Base-by-base conservation (phyloP, 2,797 vertebrate genomes). In the Gymnothorax reevesii region DNA sequence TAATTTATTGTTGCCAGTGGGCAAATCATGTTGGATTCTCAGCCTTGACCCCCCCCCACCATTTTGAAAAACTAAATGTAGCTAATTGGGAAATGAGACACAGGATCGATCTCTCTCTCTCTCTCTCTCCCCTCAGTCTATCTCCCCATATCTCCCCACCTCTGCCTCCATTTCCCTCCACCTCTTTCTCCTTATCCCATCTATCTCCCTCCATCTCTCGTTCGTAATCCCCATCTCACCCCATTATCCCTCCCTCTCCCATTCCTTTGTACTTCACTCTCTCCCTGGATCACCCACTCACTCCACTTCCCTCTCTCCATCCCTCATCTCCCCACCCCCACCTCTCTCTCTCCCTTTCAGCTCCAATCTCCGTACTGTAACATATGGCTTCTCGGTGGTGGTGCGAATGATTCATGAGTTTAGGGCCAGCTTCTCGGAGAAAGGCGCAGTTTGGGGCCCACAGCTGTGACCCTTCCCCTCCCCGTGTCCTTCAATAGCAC, bases 391-490 rank as follows among this genome's bases (percentile, higher is more conserved):
- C 90, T 91, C 87, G 91, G 92, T 89, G 92, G 91, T 91, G 92
- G 87, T 89, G 90, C 89, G 91, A 89, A 88, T 87, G 87, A 87
- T 91, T 87, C 88, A 60, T 85, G 86, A 71, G 85, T 86, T 88
- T 84, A 83, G 88, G 42, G 77, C 89, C 91, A 92, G 90, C 91
- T 90, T 85, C 80, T 80, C 82, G 88, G 88, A 86, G 89, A 86
- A 54, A 80, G 89, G 86, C 87, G 89, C 92, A 92, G 90, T 92
- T 91, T 89, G 89, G 91, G 84, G 90, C 92, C 91, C 93, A 42
- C 33, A 94, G 94, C 92, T 94, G 94, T 88, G 91, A 88, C 90
- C 90, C 92, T 91, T 90, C 90, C 90, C 90, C 92, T 91, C 90
- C 90, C 88, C 87, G 86, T 93, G 88, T 90, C 91, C 84, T 90